Evolutionary conservation across 35 echinoderm and acorn worm species (phyloP).

Genomic region (Stichopus chloronotus): DNA sequence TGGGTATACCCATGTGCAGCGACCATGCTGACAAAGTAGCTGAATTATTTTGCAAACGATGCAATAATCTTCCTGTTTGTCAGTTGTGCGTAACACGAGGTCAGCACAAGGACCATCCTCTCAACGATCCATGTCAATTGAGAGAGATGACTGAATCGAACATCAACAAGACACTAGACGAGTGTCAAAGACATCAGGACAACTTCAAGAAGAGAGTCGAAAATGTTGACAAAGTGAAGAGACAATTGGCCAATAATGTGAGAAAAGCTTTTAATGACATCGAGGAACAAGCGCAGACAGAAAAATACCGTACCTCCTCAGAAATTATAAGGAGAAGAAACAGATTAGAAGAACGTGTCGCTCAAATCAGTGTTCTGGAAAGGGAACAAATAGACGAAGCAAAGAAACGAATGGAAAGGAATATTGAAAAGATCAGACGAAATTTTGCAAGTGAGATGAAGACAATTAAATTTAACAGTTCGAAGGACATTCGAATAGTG

Average conservation of each 20-base stretch:
- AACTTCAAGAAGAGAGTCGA: neutral
- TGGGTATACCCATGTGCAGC: neutral
- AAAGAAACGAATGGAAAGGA: neutral
- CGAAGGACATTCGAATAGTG: neutral
- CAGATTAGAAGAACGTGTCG: neutral
- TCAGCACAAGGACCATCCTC: neutral
- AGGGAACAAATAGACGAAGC: neutral
- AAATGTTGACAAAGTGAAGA: neutral
- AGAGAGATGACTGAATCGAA: neutral
- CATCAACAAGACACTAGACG: neutral
- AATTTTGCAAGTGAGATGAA: neutral
- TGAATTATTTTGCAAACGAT: neutral
- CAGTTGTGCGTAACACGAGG: neutral
- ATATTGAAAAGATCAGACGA: neutral
- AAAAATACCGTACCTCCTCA: neutral
- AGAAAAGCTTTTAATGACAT: neutral
- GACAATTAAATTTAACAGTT: neutral
- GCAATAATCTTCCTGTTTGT: conserved; percentile 12
- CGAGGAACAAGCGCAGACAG: neutral
- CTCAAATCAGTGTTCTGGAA: neutral
- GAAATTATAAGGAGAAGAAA: neutral
- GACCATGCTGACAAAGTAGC: neutral
- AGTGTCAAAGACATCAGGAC: neutral
- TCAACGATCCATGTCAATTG: neutral
- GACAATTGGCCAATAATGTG: neutral